Evolutionary conservation across 2,113 vertebrate genomes (phyloP).

Genomic region (Opisthocomus hoazin): DNA sequence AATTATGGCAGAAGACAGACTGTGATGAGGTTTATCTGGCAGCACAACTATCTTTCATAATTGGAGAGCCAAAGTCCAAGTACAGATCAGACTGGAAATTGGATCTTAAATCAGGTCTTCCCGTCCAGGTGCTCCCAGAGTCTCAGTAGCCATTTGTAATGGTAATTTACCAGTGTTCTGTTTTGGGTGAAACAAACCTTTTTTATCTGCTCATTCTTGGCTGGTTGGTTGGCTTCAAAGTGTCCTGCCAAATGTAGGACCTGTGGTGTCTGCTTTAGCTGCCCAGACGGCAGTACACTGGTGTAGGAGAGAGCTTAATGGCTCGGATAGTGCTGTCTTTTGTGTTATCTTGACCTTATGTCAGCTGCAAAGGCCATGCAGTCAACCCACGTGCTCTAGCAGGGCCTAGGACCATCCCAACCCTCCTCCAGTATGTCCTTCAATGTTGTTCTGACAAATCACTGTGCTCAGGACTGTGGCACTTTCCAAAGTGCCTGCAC

Average conservation of each 20-base stretch:
- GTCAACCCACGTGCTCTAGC: not conserved
- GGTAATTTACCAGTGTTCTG: not conserved
- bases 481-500: not conserved
- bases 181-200: not conserved
- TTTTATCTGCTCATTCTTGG: not conserved
- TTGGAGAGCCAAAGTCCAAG: not conserved
- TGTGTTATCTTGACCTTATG: not conserved
- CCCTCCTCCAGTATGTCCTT: not conserved
- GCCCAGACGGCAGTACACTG: not conserved
- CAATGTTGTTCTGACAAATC: rapidly evolving
- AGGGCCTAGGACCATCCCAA: not conserved
- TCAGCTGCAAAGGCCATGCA: not conserved
- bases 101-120: not conserved
- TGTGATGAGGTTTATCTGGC: not conserved
- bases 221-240: not conserved
- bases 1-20: not conserved
- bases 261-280: not conserved
- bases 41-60: not conserved
- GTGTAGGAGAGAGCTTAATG: not conserved
- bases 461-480: not conserved
- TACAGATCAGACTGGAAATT: not conserved
- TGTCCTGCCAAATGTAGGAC: not conserved
- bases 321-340: not conserved
- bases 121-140: not conserved
- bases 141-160: not conserved